A percentile compares a stretch with the other conserved stretches of the same genome.
These are phyloP conservation scores for Mystacornis crossleyi DNA, from an alignment of 2,113 vertebrate genomes.

Conservation along the genomic window DNA sequence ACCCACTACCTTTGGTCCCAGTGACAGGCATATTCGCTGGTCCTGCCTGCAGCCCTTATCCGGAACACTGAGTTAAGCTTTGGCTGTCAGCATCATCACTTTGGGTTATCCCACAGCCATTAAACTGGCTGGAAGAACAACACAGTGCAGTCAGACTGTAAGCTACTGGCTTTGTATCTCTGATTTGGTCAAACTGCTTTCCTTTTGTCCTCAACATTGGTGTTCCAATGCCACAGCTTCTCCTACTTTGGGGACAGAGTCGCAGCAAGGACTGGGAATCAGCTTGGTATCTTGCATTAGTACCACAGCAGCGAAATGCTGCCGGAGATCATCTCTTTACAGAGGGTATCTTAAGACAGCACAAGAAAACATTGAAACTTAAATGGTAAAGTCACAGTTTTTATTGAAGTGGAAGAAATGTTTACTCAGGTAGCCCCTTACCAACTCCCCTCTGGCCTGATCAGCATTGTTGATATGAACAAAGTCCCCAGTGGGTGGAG, in stretches of 20 bases:
- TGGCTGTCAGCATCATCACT: background rate
- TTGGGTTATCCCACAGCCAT: background rate
- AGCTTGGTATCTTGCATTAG: rapidly evolving
- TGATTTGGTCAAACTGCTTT: background rate
- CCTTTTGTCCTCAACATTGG: background rate
- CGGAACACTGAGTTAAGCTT: background rate
- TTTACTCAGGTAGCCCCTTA: background rate
- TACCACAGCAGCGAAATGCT: background rate
- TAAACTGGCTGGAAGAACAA: background rate
- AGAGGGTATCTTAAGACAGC: background rate
- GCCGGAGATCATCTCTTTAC: background rate
- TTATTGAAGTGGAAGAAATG: background rate
- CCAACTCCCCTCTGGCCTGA: background rate
- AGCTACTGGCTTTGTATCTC: background rate
- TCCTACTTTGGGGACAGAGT: background rate
- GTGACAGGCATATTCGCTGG: too few species aligned
- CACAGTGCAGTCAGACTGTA: background rate
- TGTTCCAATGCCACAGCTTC: background rate
- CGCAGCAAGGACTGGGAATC: background rate
- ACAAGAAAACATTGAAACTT: background rate
- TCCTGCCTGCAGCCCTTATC: background rate
- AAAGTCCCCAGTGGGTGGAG: rapidly evolving
- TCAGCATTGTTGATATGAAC: rapidly evolving
- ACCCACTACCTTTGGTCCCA: background rate
- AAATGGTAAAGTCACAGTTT: background rate